Evolutionary conservation across 2,888 invertebrate species (phyloP).

Genomic region (Scaptomyza reducta): DNA sequence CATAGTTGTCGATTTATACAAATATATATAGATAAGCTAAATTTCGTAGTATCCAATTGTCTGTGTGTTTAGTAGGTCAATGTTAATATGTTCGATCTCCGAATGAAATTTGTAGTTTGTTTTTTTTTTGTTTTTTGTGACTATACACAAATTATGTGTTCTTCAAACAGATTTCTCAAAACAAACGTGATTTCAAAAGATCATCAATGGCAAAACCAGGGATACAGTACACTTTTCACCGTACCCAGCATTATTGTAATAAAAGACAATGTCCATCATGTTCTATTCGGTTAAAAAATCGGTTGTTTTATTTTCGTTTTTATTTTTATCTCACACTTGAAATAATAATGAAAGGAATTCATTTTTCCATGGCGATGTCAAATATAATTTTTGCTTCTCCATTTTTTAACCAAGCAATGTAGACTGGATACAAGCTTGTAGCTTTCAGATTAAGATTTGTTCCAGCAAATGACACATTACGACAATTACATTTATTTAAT

Average conservation of each 20-base stretch:
- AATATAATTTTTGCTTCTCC: neutral
- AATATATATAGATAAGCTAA: constrained; percentile 12
- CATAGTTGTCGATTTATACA: constrained; percentile 40
- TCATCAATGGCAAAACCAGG: neutral
- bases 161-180: constrained; percentile 35
- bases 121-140: constrained; percentile 6
- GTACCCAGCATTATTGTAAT: constrained; percentile 1
- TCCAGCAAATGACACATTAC: neutral
- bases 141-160: constrained; percentile 37
- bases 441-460: neutral
- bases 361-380: neutral
- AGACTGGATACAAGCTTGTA: neutral
- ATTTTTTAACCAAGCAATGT: neutral
- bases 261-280: neutral
- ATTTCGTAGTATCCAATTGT: constrained; percentile 31
- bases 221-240: neutral
- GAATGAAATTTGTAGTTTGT: constrained; percentile 15
- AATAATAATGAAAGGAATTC: no score
- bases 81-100: constrained; percentile 11
- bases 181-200: constrained; percentile 20
- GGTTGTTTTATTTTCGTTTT: no score
- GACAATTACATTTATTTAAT: no score
- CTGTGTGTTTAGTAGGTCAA: constrained; percentile 6
- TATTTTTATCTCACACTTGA: no score
- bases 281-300: neutral